Percentiles rank a stretch among this genome's conserved stretches.
Evolutionary conservation across 2,113 vertebrate genomes (phyloP).

Genomic region (Myiozetetes cayanensis): DNA sequence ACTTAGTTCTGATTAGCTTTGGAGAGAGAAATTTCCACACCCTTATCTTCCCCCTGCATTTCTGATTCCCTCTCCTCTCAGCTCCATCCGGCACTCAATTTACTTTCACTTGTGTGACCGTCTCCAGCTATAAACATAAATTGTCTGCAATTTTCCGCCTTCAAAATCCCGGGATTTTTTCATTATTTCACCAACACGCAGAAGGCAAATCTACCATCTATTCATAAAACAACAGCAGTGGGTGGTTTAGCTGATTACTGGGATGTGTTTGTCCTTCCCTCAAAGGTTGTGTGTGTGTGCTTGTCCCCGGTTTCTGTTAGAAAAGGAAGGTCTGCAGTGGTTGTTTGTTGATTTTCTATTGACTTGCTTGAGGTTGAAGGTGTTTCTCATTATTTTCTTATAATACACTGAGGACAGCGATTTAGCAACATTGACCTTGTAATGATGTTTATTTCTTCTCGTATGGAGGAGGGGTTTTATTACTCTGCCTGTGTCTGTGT

Average conservation of each 20-base stretch:
- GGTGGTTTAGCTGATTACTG: background rate
- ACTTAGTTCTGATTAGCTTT: background rate
- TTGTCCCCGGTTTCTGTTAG: background rate
- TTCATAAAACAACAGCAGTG: background rate
- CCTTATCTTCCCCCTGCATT: background rate
- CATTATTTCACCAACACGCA: conserved; percentile 5
- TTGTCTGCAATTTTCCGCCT: conserved; percentile 34
- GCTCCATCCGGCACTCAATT: background rate
- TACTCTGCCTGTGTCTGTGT: background rate
- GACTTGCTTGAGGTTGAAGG: conserved; percentile 35
- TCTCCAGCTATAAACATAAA: conserved; percentile 23
- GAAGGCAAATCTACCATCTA: background rate
- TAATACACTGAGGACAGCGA: background rate
- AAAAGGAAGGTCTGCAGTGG: background rate
- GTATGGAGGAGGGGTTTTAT: background rate
- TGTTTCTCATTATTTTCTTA: conserved; percentile 34
- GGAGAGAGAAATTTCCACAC: background rate
- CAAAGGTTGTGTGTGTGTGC: background rate
- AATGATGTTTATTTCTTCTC: conserved; percentile 27
- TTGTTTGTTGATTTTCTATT: background rate
- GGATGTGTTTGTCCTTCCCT: background rate
- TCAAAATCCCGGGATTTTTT: conserved; percentile 3
- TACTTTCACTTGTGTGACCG: background rate
- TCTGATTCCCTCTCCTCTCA: background rate
- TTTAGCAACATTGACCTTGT: conserved; percentile 21